Base-by-base conservation (phyloP, 1,140 invertebrate genomes). In the Micrasema minimum region DNA sequence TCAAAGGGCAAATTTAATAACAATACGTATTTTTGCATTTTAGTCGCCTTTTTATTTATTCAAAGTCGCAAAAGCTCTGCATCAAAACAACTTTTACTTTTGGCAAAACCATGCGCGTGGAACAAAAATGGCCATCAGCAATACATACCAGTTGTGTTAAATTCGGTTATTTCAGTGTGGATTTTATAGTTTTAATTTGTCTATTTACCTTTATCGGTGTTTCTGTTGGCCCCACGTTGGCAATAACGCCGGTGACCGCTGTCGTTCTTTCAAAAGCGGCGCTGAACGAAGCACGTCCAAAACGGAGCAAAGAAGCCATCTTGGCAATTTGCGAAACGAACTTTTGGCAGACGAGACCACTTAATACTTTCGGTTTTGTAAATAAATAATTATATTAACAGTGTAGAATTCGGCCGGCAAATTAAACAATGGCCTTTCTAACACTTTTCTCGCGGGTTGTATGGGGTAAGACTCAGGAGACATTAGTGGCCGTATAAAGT, bases 361-460 rank as follows among this genome's bases (percentile, higher is more conserved):
- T 61, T 37, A 26, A 61, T 61, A 61, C 38, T 61, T 38, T 14
- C 10, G 14, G 16, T n/a, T 57, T 43, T 41, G 9, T 14, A 55
- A n/a, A 31, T 14, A 14, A 23, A 14, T 41, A 22, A 35, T 35
- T 9, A 12, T 45, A 23, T 66, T 66, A 66, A 66, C 64, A 66
- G 64, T 66, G 64, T 66, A 66, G 64, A 66, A 31, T 51, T 37
- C 46, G 64, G 64, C 64, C 64, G 20, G n/a, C 18, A 38, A 23
- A 20, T 10, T 23, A 14, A 64, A 46, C 35, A 35, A 51, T n/a
- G 46, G 64, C 64, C 64, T 66, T 12, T 66, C 64, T 66, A 66
- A 66, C 64, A 66, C 64, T 66, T 51, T 66, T 66, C 48, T 66
- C 64, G 64, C 64, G 64, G n/a, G n/a, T n/a, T n/a, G n/a, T n/a